Evolutionary conservation across 2,113 vertebrate genomes (phyloP).

Genomic region (Ondatra zibethicus): DNA sequence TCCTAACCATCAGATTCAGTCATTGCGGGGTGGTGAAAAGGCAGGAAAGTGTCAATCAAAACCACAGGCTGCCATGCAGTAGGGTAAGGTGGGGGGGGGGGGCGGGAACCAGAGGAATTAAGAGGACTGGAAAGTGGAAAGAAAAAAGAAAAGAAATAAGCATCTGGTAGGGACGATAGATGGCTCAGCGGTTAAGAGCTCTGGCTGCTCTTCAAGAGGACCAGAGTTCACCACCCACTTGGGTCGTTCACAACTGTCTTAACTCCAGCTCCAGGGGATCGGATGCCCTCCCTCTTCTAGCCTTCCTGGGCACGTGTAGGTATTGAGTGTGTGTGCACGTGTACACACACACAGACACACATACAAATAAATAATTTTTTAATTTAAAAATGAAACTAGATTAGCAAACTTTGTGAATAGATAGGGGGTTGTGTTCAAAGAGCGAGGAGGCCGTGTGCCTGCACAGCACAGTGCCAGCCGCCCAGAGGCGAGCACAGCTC

Average conservation of each 20-base stretch:
- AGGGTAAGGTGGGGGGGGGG: too few species aligned
- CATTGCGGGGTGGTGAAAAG: neutral
- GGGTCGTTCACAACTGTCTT: neutral
- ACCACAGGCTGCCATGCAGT: fast-evolving
- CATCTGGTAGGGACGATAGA: neutral
- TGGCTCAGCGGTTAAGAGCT: neutral
- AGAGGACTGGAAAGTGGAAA: neutral
- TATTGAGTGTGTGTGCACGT: fast-evolving
- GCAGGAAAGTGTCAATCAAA: neutral
- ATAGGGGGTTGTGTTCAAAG: neutral
- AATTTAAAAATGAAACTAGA: neutral
- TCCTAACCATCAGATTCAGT: neutral
- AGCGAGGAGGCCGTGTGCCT: neutral
- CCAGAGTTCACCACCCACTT: neutral
- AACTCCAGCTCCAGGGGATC: neutral
- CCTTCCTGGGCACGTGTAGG: neutral
- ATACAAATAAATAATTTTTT: neutral
- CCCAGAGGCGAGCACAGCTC: neutral
- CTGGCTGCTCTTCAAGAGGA: neutral
- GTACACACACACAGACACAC: neutral
- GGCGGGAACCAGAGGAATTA: neutral
- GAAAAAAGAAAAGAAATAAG: neutral
- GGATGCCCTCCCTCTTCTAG: neutral
- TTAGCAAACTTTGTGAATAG: neutral
- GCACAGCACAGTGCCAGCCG: too few species aligned